Evolutionary conservation across 2,797 vertebrate species (phyloP), one percentile per base, ranked within the genome.

Genomic region (Sebastes aleutianus): DNA sequence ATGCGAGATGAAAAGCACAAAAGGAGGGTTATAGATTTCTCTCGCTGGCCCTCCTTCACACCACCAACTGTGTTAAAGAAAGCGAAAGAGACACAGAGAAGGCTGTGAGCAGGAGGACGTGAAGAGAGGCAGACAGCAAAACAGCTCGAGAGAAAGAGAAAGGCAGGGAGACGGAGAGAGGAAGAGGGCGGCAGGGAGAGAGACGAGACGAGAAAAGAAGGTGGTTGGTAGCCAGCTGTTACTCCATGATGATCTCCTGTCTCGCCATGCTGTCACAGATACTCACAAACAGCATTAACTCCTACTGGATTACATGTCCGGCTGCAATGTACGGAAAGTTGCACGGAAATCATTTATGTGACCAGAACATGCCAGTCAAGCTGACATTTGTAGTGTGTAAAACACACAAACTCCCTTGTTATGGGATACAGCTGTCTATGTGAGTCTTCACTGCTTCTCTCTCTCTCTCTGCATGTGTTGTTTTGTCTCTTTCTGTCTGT

Each of bases 241-340:
- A 78, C 75, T 86, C 78, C 62, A 12, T 66, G 82, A 89, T 88
- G 83, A 83, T 82, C 84, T 86, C 68, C 70, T 73, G 79, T 89
- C 79, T 86, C 58, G 57, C 76, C 75, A 24, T 73, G 57, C 47
- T 75, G 76, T 76, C 79, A 59, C 62, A 73, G 36, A 81, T n/a
- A 57, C 59, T 83, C 63, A 61, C 34, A 85, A 71, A 75, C 57
- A 72, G 54, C 69, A 70, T 82, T 85, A 78, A 74, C 31, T 22
- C 26, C 69, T 32, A 74, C 61, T 70, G 61, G 57, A 78, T 81
- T 66, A 76, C 39, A 74, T 58, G 26, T 27, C 29, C 20, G 8
- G 18, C 32, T n/a, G 2, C 69, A 67, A 32, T 50, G 54, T 34
- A 10, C 62, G 29, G 22, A 34, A 62, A 74, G 50, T 9, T 62